Evolutionary conservation across 2,113 vertebrate species (phyloP), one percentile per base, ranked within the genome.

Genomic region (Sciurus niger): DNA sequence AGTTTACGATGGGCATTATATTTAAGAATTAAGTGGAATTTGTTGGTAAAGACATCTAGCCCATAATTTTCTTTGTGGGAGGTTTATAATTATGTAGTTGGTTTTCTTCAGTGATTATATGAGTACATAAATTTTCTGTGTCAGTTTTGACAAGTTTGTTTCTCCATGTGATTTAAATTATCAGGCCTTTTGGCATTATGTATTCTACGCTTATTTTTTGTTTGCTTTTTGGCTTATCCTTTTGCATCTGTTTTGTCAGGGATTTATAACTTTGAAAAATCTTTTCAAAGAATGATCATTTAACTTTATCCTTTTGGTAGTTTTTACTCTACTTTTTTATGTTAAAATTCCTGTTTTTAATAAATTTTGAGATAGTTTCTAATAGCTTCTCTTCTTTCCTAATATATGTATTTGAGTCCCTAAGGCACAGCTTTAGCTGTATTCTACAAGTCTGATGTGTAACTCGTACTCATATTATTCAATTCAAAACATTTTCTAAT

Each of bases 401-500:
- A 65, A 51, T 86, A 43, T 22, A 46, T 12, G 40, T 53, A 73
- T 91, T 79, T 80, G 73, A 63, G 40, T 43, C n/a, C 67, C 18
- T 73, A 53, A 79, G 11, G 11, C n/a, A 46, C 43, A 48, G 8
- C 32, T 63, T 92, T 87, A 87, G 55, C 53, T 65, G 20, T 65
- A 80, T 40, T 95, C 9, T 18, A 13, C 7, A 80, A 43, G 32
- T 46, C 86, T 18, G 63, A 73, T 43, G 53, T 86, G 8, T 73
- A 85, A 84, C 73, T 85, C 16, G 84, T 95, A 84, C 12, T 37
- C 40, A 16, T 53, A 53, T 53, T 89, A 68, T 40, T 95, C 28
- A 79, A 72, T 20, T 78, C 43, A 90, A 93, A 79, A 34, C 78
- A 72, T 85, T 91, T 40, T 72, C n/a, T 70, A 34, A 72, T 92